phyloP scores from a whole-genome alignment of 1,140 invertebrate species.

The Tachypleus tridentatus region DNA sequence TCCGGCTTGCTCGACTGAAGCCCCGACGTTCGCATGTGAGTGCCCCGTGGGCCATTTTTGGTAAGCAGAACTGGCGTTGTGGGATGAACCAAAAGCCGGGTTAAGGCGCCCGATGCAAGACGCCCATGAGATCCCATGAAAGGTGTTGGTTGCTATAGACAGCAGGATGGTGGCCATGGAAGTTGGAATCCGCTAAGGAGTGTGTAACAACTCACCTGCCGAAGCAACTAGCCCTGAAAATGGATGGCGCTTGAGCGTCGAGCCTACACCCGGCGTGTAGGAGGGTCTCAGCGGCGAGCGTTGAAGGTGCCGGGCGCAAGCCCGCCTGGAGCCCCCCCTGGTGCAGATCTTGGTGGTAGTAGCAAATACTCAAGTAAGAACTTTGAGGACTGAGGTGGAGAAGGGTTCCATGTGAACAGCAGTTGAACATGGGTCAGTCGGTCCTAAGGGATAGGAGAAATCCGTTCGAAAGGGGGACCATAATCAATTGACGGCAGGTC shows the following conservation, averaged over 20 bases:
- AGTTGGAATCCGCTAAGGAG: no score
- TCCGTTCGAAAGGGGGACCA: no score
- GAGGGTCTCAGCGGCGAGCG: slow-evolving; percentile 56
- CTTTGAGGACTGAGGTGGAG: slow-evolving; percentile 59
- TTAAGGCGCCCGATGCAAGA: slow-evolving; percentile 31
- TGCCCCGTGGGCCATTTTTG: no score
- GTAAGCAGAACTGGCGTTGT: no score
- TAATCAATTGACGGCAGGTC: no score
- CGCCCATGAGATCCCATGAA: slow-evolving; percentile 65
- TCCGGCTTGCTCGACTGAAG: slow-evolving; percentile 44
- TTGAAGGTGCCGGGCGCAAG: slow-evolving; percentile 49
- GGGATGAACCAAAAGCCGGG: slow-evolving; percentile 63
- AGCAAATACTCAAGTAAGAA: slow-evolving; percentile 38
- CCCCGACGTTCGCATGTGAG: no score
- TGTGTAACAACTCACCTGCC: slow-evolving; percentile 82
- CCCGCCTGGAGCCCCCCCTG: slow-evolving; percentile 12
- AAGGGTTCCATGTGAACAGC: slow-evolving; percentile 79
- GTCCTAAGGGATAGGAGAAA: slow-evolving; percentile 45
- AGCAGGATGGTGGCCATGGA: no score
- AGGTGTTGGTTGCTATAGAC: slow-evolving; percentile 69
- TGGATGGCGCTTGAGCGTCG: slow-evolving; percentile 70
- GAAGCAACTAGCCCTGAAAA: slow-evolving; percentile 82
- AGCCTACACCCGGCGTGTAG: slow-evolving; percentile 50
- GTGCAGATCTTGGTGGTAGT: slow-evolving; percentile 27
- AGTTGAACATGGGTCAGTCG: slow-evolving; percentile 75